A percentile compares a stretch with the other conserved stretches of the same genome.
These are phyloP conservation scores for Pampusana beccarii DNA, from an alignment of 2,113 vertebrate genomes.

Conservation along the genomic window DNA sequence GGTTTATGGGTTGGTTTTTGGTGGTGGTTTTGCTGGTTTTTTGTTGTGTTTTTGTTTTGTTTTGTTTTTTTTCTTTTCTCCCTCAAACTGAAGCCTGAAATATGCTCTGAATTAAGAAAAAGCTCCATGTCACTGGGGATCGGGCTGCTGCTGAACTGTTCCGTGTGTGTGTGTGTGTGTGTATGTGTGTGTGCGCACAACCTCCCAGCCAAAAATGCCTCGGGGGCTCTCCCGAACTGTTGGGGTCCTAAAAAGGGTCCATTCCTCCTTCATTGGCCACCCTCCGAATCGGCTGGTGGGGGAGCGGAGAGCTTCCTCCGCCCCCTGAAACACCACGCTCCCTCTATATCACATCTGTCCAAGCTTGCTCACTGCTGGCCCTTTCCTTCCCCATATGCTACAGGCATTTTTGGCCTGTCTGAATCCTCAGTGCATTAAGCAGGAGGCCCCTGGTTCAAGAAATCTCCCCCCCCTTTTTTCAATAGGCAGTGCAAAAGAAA, in stretches of 20 bases:
- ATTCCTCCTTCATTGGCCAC: conserved; percentile 44
- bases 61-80: background rate
- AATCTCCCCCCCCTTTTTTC: conserved; percentile 34
- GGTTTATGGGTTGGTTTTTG: conserved; percentile 59
- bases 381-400: conserved; percentile 62
- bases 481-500: conserved; percentile 21
- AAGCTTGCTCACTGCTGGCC: conserved; percentile 61
- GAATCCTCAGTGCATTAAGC: conserved; percentile 60
- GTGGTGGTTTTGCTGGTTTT: background rate
- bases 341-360: conserved; percentile 67
- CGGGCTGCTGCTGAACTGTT: conserved; percentile 67
- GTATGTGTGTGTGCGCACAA: background rate
- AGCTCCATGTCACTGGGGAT: conserved; percentile 64
- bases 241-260: conserved; percentile 71
- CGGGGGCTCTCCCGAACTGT: conserved; percentile 64
- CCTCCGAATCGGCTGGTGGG: background rate
- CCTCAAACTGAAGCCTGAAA: conserved; percentile 57
- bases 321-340: conserved; percentile 53
- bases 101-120: conserved; percentile 74
- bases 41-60: no score
- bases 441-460: conserved; percentile 52
- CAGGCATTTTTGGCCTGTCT: conserved; percentile 65
- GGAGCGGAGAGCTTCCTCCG: background rate
- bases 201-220: conserved; percentile 62
- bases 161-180: conserved; percentile 39